phyloP scores from a whole-genome alignment of 1,140 invertebrate genomes.

The Drosophila sulfurigaster region DNA sequence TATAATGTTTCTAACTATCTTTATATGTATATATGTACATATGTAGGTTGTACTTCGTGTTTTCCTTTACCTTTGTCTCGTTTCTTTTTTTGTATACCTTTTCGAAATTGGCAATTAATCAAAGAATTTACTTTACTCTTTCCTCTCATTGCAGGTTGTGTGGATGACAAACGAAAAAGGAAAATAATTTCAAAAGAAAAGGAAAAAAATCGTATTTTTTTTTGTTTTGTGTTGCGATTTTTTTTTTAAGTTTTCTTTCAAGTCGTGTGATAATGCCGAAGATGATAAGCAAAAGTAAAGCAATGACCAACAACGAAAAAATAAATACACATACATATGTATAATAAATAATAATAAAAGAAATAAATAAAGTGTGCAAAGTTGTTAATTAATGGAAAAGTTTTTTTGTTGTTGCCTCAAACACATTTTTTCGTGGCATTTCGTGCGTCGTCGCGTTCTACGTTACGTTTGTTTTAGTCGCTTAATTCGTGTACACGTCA shows the following conservation, averaged over 20 bases:
- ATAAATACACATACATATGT: neutral
- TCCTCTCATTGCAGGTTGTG: constrained; percentile 36
- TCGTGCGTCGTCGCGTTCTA: constrained; percentile 19
- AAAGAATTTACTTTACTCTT: constrained; percentile 23
- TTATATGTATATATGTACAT: neutral
- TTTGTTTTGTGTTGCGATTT: constrained; percentile 32
- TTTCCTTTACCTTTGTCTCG: neutral
- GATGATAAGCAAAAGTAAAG: constrained; percentile 23
- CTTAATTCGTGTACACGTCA: constrained; percentile 4
- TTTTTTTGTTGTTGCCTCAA: constrained; percentile 2
- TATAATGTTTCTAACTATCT: neutral
- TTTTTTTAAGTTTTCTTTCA: constrained; percentile 37
- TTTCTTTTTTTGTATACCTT: neutral
- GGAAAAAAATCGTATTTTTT: constrained; percentile 7
- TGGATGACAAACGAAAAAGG: constrained; percentile 16
- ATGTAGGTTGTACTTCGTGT: neutral
- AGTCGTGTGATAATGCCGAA: constrained; percentile 35
- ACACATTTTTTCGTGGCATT: constrained; percentile 1
- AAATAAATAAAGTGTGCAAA: constrained; percentile 61
- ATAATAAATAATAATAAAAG: constrained; percentile 14
- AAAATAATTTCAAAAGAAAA: constrained; percentile 6
- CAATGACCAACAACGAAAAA: constrained; percentile 12
- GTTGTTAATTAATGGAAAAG: constrained; percentile 78
- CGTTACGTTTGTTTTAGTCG: constrained; percentile 9
- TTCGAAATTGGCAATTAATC: constrained; percentile 16